Evolutionary conservation across 2,888 invertebrate species (phyloP).

Genomic region (Blastobasis lacticolella): DNA sequence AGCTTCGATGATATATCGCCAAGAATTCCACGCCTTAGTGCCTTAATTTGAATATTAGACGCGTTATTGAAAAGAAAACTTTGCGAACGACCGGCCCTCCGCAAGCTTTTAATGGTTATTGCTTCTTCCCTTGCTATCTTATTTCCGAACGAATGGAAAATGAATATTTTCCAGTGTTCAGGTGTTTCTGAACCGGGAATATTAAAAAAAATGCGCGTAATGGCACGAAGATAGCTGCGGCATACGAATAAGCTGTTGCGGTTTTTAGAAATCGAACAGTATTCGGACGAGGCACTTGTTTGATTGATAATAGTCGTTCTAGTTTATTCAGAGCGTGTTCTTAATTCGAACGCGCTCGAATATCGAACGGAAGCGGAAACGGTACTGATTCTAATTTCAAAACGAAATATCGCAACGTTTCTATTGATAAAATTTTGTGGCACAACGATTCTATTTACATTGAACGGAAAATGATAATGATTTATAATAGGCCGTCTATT

Average conservation of each 20-base stretch:
- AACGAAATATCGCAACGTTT: conserved; percentile 67
- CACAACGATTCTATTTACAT: conserved; percentile 56
- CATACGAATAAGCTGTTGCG: no score
- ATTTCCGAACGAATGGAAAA: conserved; percentile 30
- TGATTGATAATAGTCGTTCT: conserved; percentile 38
- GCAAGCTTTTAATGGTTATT: conserved; percentile 70
- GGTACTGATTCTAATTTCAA: conserved; percentile 70
- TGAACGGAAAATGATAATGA: conserved; percentile 68
- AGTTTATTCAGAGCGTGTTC: conserved; percentile 54
- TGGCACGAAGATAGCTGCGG: no score
- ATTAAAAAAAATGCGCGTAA: no score
- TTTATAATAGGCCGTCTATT: conserved; percentile 42
- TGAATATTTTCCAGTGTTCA: conserved; percentile 30
- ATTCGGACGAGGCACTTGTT: neutral
- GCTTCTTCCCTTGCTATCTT: conserved; percentile 47
- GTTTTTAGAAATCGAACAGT: neutral
- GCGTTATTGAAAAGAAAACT: conserved; percentile 74
- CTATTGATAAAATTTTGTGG: conserved; percentile 68
- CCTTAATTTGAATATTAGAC: conserved; percentile 73
- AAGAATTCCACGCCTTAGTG: conserved; percentile 60
- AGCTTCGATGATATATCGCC: conserved; percentile 68
- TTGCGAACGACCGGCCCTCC: conserved; percentile 55
- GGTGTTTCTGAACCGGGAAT: conserved; percentile 25
- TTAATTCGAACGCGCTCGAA: conserved; percentile 61
- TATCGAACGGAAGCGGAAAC: conserved; percentile 74